These are phyloP conservation scores for Xestia rhomboidea DNA, from an alignment of 2,888 invertebrate genomes.

Conservation along the genomic window DNA sequence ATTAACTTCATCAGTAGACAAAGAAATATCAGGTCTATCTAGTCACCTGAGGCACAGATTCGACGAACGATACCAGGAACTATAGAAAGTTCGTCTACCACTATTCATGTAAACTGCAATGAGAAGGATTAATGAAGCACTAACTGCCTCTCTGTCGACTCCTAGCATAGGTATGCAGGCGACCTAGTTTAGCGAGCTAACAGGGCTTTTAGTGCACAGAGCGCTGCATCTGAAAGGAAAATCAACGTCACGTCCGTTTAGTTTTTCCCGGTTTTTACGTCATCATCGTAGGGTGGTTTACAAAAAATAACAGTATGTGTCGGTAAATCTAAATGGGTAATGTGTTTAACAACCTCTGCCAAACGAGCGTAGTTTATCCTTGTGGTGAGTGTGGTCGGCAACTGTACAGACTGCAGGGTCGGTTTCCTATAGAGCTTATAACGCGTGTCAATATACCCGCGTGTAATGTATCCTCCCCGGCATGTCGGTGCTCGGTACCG, in stretches of 20 bases:
- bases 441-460: constrained; percentile 33
- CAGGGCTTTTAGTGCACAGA: constrained; percentile 43
- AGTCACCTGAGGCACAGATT: not conserved
- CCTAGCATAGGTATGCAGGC: constrained; percentile 14
- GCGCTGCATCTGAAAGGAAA: constrained; percentile 21
- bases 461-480: constrained; percentile 52
- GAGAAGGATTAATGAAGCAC: constrained; percentile 37
- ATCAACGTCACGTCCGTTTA: not conserved
- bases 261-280: not conserved
- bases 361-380: constrained; percentile 55
- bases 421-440: constrained; percentile 34
- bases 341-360: constrained; percentile 31
- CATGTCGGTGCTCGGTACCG: constrained; percentile 39
- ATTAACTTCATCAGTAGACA: not conserved
- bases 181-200: constrained; percentile 43
- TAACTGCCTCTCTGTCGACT: constrained; percentile 12
- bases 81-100: constrained; percentile 22
- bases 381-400: constrained; percentile 59
- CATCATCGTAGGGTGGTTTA: not conserved
- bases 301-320: not conserved
- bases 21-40: not conserved
- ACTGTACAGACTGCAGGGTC: constrained; percentile 47
- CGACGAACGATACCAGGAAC: constrained; percentile 3
- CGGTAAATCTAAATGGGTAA: constrained; percentile 35
- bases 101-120: constrained; percentile 18